Evolutionary conservation across 2,113 vertebrate genomes (phyloP).

Genomic region (Chaetodon auriga): DNA sequence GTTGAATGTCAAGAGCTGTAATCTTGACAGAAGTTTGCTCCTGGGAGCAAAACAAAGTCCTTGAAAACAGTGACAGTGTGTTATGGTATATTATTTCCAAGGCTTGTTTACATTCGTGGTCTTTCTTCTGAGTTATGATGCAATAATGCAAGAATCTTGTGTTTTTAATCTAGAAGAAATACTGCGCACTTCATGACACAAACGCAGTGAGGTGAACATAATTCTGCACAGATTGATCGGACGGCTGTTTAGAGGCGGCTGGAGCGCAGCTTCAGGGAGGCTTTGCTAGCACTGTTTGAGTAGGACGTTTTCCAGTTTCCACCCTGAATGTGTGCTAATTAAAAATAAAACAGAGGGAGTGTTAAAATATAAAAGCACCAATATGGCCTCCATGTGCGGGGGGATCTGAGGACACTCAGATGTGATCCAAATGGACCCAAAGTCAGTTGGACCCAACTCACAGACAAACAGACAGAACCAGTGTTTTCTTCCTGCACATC

Average conservation of each 20-base stretch:
- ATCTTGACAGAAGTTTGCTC: constrained; percentile 16
- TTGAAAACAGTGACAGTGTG: neutral
- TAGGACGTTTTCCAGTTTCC: neutral
- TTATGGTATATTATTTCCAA: neutral
- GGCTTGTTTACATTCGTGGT: constrained; percentile 8
- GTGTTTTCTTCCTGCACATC: neutral
- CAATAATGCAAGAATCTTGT: neutral
- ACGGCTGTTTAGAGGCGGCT: neutral
- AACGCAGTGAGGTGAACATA: neutral
- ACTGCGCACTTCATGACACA: neutral
- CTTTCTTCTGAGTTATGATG: neutral
- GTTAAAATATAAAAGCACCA: neutral
- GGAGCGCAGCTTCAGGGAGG: neutral
- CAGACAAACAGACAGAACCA: neutral
- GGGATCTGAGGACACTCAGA: neutral
- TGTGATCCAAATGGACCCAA: neutral
- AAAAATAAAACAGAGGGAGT: neutral
- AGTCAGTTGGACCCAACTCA: neutral
- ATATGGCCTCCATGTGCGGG: neutral
- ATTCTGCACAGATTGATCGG: neutral
- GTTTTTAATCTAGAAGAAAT: neutral
- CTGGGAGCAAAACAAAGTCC: neutral
- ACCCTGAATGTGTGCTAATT: neutral
- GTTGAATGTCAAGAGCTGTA: neutral
- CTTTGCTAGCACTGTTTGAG: neutral